Conservation (phyloP, 92 coral and sea anemone genomes). For the Actinostola sp. region DNA sequence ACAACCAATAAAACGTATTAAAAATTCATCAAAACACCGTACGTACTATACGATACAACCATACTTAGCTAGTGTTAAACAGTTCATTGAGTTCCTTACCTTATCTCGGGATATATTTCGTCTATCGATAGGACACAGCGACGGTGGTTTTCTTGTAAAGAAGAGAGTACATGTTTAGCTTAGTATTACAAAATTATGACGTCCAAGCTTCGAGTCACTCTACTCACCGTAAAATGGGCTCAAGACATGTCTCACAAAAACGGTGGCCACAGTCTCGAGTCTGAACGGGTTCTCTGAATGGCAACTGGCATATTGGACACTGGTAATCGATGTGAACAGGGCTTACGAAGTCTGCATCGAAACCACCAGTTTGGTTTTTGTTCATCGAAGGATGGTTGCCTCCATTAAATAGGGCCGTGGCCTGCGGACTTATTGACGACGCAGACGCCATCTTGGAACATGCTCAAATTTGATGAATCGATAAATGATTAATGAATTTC, state of each 20-base stretch:
- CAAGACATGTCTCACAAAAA: conserved; percentile 95
- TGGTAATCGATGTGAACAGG: conserved; percentile 84
- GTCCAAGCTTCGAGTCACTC: neutral
- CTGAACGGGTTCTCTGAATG: conserved; percentile 99
- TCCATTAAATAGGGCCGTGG: conserved; percentile 52
- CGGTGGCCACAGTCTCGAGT: conserved; percentile 99
- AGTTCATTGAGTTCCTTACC: conserved; percentile 49
- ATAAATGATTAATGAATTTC: conserved; percentile 69
- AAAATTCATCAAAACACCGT: neutral
- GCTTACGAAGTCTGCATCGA: conserved; percentile 92
- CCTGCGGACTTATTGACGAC: conserved; percentile 52
- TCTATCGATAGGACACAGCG: conserved; percentile 96
- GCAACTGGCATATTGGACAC: conserved; percentile 98
- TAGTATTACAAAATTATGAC: no score
- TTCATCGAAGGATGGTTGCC: conserved; percentile 30
- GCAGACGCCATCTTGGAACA: conserved; percentile 83
- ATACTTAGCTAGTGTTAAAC: conserved; percentile 1
- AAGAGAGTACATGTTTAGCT: neutral
- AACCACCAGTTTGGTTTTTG: conserved; percentile 85
- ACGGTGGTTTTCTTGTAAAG: conserved; percentile 81
- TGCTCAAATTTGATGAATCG: conserved; percentile 59
- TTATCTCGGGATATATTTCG: conserved; percentile 88
- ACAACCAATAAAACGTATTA: conserved; percentile 3
- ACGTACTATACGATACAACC: neutral
- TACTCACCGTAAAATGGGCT: conserved; percentile 92